Evolutionary conservation across 2,888 invertebrate species (phyloP), one percentile per base, ranked within the genome.

Genomic region (Gastrophysa polygoni): DNA sequence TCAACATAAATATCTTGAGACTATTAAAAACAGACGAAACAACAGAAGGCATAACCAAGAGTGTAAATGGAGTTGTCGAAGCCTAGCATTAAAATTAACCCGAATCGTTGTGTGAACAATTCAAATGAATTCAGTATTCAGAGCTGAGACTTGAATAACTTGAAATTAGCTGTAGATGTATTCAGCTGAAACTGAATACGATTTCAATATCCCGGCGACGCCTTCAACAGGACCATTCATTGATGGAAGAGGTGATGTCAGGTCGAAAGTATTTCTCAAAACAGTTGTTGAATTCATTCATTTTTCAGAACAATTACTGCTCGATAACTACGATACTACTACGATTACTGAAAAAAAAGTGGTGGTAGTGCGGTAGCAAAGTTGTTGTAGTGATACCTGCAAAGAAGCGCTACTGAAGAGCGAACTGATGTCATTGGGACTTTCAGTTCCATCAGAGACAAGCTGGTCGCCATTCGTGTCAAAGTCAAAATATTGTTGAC

Each of bases 71-170:
- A 54, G 43, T 54, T 51, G 11, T 34, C 32, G 14, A 43, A 43
- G 34, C 24, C 52, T 38, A 8, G 21, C 52, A n/a, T 52, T 54
- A 24, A 54, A 43, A 21, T 54, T 54, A 54, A 43, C 14, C 14
- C 16, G 43, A 16, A 24, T 43, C 44, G 43, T 54, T 24, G 52
- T 24, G 43, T 54, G 43, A 43, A 38, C 54, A 54, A 44, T 54
- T 54, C 54, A 54, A 54, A 54, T 54, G 38, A 54, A 54, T 17
- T 24, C 18, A 18, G 16, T 20, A 34, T 51, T 51, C 51, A 34
- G 20, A 34, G 51, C 24, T 24, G 43, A 17, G 54, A 38, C 38
- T 51, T 51, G 34, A 52, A 43, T 54, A 54, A 54, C 43, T 24
- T 43, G 24, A 43, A 43, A 54, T 54, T 54, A 54, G 46, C 32